Evolutionary conservation across 2,113 vertebrate species (phyloP), one percentile per base, ranked within the genome.

Genomic region (Indri indri): DNA sequence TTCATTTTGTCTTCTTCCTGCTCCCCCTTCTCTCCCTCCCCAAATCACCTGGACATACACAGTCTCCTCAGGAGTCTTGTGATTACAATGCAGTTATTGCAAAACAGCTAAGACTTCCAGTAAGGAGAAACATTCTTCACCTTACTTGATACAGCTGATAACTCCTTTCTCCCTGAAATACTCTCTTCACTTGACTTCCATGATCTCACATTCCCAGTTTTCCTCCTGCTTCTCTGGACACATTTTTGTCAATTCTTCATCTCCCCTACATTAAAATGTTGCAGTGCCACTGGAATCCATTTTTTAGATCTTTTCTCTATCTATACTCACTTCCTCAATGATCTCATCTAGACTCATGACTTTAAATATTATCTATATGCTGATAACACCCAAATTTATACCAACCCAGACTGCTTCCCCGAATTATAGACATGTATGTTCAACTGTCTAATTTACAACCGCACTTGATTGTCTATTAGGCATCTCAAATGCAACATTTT

Each of bases 251-350:
- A 71, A n/a, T 54, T 97, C n/a, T 82, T 59, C 50, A 86, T 65
- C 63, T 88, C 47, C 20, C 4, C 25, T 85, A 59, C 6, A 80
- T 77, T 50, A 93, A 94, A 95, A 94, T 52, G 63, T 37, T 45
- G 16, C 59, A 71, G 47, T 42, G 23, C 47, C 47, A 86, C 16
- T 12, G 25, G 5, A 92, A 91, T 52, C 47, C 32, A 57, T 12
- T 93, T 91, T 79, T 87, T 73, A 95, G 73, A 74, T 59, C 66
- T 5, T 80, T 71, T 88, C 61, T 88, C 76, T 80, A 82, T 80
- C 74, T 71, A 84, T 57, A 82, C 22, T 81, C 27, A 30, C 16
- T 92, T 37, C 16, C 20, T 85, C 32, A 34, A 32, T 84, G 63
- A 80, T 42, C 25, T 95, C 32, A 82, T 71, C 12, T 42, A 85